These are phyloP conservation scores for Trichopria drosophilae DNA, from an alignment of 2,888 invertebrate genomes.

Conservation along the genomic window DNA sequence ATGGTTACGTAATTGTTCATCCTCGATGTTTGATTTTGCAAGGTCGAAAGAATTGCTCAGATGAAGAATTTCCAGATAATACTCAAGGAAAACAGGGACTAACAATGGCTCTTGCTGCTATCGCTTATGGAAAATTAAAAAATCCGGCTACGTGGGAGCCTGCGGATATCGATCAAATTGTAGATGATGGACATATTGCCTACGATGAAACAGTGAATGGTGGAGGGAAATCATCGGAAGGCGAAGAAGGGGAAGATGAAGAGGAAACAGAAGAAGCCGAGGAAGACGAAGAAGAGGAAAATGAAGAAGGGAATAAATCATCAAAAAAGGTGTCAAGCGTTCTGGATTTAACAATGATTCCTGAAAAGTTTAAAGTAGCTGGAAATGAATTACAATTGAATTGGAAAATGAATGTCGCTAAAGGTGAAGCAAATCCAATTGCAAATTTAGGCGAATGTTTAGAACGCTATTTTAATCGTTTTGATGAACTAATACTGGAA, in stretches of 20 bases:
- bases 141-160: conserved; percentile 40
- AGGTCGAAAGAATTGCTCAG: conserved; percentile 45
- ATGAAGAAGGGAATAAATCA: conserved; percentile 3
- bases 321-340: conserved; percentile 38
- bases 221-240: conserved; percentile 39
- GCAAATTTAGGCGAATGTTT: conserved; percentile 52
- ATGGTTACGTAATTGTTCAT: conserved; percentile 43
- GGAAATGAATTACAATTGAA: conserved; percentile 40
- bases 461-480: conserved; percentile 46
- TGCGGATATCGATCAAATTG: conserved; percentile 15
- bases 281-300: conserved; percentile 31
- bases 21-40: conserved; percentile 44
- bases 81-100: conserved; percentile 48
- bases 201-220: conserved; percentile 40
- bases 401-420: conserved; percentile 37
- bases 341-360: conserved; percentile 46
- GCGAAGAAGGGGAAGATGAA: conserved; percentile 27
- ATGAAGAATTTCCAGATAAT: conserved; percentile 30
- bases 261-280: conserved; percentile 35
- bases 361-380: conserved; percentile 41
- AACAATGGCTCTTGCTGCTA: conserved; percentile 41
- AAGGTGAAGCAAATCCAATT: conserved; percentile 47
- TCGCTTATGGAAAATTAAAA: conserved; percentile 44
- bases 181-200: conserved; percentile 35
- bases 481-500: conserved; percentile 47